phyloP scores from a whole-genome alignment of 1,140 invertebrate species.

The Diprion similis region DNA sequence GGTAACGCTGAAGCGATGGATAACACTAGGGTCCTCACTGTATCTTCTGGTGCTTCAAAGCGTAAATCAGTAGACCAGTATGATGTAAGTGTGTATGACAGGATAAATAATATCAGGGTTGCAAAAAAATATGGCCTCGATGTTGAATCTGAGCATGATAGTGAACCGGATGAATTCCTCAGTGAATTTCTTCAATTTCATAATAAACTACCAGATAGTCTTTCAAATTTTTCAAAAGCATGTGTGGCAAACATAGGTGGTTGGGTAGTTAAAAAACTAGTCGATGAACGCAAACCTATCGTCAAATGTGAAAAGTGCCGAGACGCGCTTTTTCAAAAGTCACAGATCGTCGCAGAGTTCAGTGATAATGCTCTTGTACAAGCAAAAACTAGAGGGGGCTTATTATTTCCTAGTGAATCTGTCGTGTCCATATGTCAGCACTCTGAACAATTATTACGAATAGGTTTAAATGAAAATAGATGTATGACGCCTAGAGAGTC shows the following conservation, averaged over 20 bases:
- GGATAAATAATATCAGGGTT: conserved; percentile 14
- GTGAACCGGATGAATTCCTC: too few relatives aligned
- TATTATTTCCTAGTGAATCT: conserved; percentile 16
- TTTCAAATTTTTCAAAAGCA: too few relatives aligned
- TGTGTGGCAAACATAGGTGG: too few relatives aligned
- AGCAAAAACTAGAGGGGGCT: conserved; percentile 14
- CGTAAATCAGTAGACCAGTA: neutral
- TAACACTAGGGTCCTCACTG: too few relatives aligned
- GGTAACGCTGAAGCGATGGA: too few relatives aligned
- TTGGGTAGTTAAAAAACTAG: conserved; percentile 10
- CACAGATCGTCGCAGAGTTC: too few relatives aligned
- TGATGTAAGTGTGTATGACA: conserved; percentile 12
- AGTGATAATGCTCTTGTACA: neutral
- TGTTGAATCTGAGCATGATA: neutral
- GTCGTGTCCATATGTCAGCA: conserved; percentile 10
- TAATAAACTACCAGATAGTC: too few relatives aligned
- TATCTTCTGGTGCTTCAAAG: too few relatives aligned
- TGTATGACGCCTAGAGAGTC: neutral
- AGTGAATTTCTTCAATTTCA: too few relatives aligned
- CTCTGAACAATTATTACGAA: conserved; percentile 8
- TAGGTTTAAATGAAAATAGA: neutral
- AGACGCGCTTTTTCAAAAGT: neutral
- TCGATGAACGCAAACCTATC: neutral
- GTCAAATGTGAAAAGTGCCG: conserved; percentile 25
- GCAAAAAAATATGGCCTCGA: conserved; percentile 26